Conservation (phyloP, 2,113 vertebrate species). For the Coptodon rendalli region DNA sequence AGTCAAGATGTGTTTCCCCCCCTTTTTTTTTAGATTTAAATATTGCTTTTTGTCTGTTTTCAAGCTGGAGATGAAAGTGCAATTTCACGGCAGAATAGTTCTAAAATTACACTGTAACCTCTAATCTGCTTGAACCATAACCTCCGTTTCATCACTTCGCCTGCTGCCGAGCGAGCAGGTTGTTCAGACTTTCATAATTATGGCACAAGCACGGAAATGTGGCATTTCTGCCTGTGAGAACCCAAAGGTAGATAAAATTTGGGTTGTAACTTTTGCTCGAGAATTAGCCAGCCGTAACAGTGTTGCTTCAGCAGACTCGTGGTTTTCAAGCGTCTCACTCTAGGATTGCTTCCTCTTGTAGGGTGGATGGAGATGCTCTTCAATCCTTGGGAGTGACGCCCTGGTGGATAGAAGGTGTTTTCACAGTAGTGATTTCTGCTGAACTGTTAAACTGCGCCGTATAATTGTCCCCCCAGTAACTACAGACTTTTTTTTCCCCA, state of each 20-base stretch:
- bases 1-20: accelerated
- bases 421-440: not conserved
- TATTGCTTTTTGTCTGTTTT: not conserved
- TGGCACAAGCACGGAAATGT: not conserved
- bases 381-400: not conserved
- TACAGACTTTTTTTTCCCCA: not conserved
- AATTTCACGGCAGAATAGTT: not conserved
- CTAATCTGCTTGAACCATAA: not conserved
- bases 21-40: not conserved
- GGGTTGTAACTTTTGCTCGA: not conserved
- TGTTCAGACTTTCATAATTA: not conserved
- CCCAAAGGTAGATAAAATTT: not conserved
- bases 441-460: not conserved
- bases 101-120: not conserved
- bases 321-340: not conserved
- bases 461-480: not conserved
- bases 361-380: not conserved
- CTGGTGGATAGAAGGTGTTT: not conserved
- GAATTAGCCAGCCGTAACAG: not conserved
- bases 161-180: not conserved
- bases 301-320: not conserved
- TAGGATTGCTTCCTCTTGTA: not conserved
- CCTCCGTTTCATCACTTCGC: not conserved
- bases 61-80: not conserved
- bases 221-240: not conserved